These are phyloP conservation scores for Clarias fuscus DNA, from an alignment of 2,797 vertebrate genomes.

Conservation along the genomic window DNA sequence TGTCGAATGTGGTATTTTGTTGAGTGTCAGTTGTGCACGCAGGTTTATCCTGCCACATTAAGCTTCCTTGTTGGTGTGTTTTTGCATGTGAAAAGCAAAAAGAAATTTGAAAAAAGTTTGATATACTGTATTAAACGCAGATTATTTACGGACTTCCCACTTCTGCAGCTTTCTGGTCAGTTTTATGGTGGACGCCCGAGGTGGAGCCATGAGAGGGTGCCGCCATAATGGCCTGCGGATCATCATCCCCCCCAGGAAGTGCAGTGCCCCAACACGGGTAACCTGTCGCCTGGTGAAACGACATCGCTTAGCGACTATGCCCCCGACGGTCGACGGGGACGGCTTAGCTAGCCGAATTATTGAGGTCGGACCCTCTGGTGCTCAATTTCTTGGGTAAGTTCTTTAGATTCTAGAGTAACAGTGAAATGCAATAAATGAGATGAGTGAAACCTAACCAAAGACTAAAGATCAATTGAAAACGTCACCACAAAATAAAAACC, in stretches of 20 bases:
- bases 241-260: slow-evolving; percentile 94
- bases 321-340: slow-evolving; percentile 95
- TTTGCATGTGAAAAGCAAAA: slow-evolving; percentile 38
- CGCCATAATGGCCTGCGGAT: slow-evolving; percentile 94
- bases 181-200: slow-evolving; percentile 98
- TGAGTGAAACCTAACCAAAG: not conserved
- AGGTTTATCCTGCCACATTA: slow-evolving; percentile 2
- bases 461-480: not conserved
- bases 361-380: slow-evolving; percentile 95
- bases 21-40: slow-evolving; percentile 36
- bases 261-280: slow-evolving; percentile 92
- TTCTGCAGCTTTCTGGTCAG: slow-evolving; percentile 92
- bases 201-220: slow-evolving; percentile 96
- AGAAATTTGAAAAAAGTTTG: not conserved
- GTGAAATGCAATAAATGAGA: not conserved
- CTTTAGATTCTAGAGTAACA: slow-evolving; percentile 1
- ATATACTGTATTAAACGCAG: not conserved
- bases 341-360: slow-evolving; percentile 93
- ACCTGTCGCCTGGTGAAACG: slow-evolving; percentile 96
- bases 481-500: not conserved
- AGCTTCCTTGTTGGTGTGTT: slow-evolving; percentile 24
- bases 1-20: slow-evolving; percentile 13
- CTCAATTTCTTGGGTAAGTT: slow-evolving; percentile 98
- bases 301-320: slow-evolving; percentile 94
- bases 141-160: slow-evolving; percentile 5